Evolutionary conservation across 2,888 invertebrate genomes (phyloP).

Genomic region (Nemotelus pantherinus): DNA sequence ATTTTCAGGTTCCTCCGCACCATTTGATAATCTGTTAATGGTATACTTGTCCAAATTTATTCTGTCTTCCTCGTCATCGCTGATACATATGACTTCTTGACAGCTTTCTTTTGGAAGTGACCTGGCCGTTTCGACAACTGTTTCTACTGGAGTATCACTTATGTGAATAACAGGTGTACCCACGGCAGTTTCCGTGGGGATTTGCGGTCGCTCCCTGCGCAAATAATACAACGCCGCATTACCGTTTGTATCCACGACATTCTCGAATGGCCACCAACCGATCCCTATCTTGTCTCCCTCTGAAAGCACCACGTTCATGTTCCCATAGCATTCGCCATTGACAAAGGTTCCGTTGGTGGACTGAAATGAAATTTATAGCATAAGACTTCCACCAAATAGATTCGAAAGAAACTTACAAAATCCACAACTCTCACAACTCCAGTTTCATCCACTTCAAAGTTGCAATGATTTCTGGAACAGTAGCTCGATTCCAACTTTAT

Average conservation of each 20-base stretch:
- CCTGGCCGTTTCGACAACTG: too few species aligned
- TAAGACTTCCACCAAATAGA: neutral
- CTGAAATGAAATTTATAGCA: conserved; percentile 51
- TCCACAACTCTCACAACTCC: conserved; percentile 10
- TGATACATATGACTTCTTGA: neutral
- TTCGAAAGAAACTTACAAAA: conserved; percentile 24
- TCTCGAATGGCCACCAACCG: conserved; percentile 42
- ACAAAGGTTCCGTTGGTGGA: conserved; percentile 60
- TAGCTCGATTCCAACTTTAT: conserved; percentile 53
- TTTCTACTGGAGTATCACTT: neutral
- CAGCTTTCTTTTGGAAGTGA: too few species aligned
- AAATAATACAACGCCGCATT: conserved; percentile 14
- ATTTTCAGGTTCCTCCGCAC: neutral
- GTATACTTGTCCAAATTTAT: conserved; percentile 20
- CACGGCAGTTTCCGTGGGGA: neutral
- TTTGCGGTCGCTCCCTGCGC: neutral
- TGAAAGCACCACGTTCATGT: neutral
- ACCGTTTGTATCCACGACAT: neutral
- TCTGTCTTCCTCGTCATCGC: conserved; percentile 19
- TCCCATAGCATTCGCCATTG: conserved; percentile 51
- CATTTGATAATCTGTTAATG: neutral
- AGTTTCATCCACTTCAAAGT: conserved; percentile 53
- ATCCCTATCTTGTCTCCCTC: conserved; percentile 48
- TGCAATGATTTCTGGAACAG: conserved; percentile 58
- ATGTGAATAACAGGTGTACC: neutral